These are phyloP conservation scores for Drosophila ironensis DNA, from an alignment of 1,140 invertebrate species.

Conservation along the genomic window DNA sequence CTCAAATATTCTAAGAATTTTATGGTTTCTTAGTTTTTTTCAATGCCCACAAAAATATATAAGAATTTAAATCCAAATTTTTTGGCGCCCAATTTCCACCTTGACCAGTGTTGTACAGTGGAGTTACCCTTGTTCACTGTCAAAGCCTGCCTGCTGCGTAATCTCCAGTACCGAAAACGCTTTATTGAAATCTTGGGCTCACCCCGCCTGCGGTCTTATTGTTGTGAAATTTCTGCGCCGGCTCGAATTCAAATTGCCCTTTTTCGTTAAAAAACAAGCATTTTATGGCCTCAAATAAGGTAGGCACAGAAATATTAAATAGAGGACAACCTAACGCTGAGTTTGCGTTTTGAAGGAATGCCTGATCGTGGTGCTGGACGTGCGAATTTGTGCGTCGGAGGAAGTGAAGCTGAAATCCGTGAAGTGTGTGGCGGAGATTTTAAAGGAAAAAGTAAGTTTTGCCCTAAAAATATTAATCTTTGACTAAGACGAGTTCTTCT, in stretches of 20 bases:
- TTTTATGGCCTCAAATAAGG: slow-evolving; percentile 59
- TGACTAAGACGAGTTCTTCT: background rate
- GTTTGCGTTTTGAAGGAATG: slow-evolving; percentile 32
- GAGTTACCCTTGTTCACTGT: too few relatives aligned
- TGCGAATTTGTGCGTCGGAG: slow-evolving; percentile 47
- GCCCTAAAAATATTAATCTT: accelerated
- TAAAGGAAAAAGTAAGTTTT: slow-evolving; percentile 58
- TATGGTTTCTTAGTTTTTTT: too few relatives aligned
- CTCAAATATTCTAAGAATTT: too few relatives aligned
- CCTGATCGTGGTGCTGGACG: slow-evolving; percentile 59
- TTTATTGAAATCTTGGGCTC: background rate
- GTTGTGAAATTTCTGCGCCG: slow-evolving; percentile 63
- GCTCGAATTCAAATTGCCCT: background rate
- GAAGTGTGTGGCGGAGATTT: slow-evolving; percentile 56
- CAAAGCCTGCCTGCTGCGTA: background rate
- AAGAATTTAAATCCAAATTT: too few relatives aligned
- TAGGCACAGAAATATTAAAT: background rate
- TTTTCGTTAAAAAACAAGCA: background rate
- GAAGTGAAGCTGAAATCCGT: slow-evolving; percentile 65
- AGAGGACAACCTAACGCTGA: background rate
- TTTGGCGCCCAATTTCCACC: too few relatives aligned
- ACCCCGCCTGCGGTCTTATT: background rate
- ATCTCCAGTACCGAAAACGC: too few relatives aligned
- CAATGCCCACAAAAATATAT: too few relatives aligned
- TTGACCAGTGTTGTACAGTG: too few relatives aligned